Evolutionary conservation across 2,888 invertebrate genomes (phyloP), one percentile per base, ranked within the genome.

Genomic region (Caenorhabditis virilis): DNA sequence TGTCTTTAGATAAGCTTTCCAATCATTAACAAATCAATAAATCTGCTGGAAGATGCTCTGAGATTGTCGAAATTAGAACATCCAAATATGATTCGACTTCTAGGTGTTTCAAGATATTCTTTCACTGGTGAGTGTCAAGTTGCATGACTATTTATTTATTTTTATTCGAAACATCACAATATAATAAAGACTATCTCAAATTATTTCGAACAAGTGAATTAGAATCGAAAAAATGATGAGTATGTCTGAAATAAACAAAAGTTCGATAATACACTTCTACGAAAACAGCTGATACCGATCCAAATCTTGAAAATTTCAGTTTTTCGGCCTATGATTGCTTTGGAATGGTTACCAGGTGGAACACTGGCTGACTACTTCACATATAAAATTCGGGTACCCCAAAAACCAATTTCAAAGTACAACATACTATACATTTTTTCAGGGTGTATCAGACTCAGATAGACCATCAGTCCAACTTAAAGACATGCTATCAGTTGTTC

Each of bases 281-380:
- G n/a, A n/a, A n/a, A n/a, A n/a, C n/a, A n/a, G n/a, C n/a, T n/a
- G n/a, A n/a, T n/a, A n/a, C n/a, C n/a, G n/a, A n/a, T n/a, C n/a
- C n/a, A n/a, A n/a, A n/a, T n/a, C n/a, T n/a, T 18, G 13, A 36
- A 41, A 38, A 27, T 58, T 69, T 25, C 45, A 65, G 79, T 77
- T 30, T 79, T 79, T 50, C 76, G 80, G 16, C 81, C 81, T 25
- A 74, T 80, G 77, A 73, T 81, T 41, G 81, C 78, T 0, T 69
- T 82, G 72, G 81, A 81, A 58, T 81, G 81, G 81, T 74, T 81
- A 5, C 70, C 77, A 0, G 81, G 81, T 6, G 81, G 81, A 13
- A 77, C 78, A 15, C 60, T 81, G 27, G 72, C 76, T 30, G 79
- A 82, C 54, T 81, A 67, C 58, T 81, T 81, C 57, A 35, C 74